Conservation (phyloP, 2,113 vertebrate species). For the Pachycephala philippinensis region DNA sequence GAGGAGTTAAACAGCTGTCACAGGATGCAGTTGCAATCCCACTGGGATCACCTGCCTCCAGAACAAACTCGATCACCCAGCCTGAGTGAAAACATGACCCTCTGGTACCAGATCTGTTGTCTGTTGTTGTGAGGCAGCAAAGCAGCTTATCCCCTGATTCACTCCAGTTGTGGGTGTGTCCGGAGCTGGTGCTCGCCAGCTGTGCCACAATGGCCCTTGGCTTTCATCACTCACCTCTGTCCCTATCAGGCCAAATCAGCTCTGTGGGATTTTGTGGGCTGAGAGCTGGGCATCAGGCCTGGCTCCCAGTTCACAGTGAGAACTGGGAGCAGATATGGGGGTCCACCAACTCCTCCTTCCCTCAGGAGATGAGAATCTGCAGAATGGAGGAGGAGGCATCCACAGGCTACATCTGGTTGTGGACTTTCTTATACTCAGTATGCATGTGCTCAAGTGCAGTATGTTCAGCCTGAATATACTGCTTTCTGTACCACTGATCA, state of each 20-base stretch:
- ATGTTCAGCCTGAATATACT: not conserved
- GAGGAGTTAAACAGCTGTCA: not conserved
- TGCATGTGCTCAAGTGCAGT: not conserved
- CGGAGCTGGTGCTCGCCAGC: not conserved
- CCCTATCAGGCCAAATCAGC: not conserved
- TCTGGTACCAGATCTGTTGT: not conserved
- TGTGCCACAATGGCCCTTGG: not conserved
- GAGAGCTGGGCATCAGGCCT: not conserved
- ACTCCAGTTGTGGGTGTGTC: not conserved
- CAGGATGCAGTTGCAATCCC: not conserved
- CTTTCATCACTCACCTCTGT: not conserved
- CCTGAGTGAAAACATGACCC: not conserved
- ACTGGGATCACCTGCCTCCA: not conserved
- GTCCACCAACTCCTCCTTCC: not conserved
- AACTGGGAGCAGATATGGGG: not conserved
- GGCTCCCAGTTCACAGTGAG: not conserved
- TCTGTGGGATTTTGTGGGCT: not conserved
- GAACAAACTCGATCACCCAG: not conserved
- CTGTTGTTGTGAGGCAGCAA: not conserved
- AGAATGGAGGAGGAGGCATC: not conserved
- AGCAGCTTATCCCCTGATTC: not conserved
- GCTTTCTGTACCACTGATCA: constrained; percentile 20
- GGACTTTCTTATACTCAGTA: not conserved
- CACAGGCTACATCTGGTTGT: fast-evolving
- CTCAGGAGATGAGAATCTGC: not conserved